Evolutionary conservation across 2,113 vertebrate species (phyloP), one percentile per base, ranked within the genome.

Genomic region (Chaenocephalus aceratus): DNA sequence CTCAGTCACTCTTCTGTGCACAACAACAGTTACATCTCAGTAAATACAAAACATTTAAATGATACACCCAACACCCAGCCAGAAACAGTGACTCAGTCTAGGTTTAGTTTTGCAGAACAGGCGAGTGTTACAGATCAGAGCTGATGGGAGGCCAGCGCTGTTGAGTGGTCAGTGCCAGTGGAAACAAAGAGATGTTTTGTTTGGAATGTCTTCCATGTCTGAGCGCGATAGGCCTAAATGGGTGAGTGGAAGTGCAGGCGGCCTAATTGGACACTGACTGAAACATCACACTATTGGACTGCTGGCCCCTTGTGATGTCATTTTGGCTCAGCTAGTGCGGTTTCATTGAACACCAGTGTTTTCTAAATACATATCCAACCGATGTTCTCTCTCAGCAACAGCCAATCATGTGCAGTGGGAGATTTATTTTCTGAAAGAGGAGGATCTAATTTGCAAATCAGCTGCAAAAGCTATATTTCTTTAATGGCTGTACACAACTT

Each of bases 101-200:
- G 75, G 79, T 85, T 82, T 61, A 86, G 78, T 75, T 85, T 84
- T 66, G 57, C 58, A 78, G 46, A 83, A 72, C 48, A 52, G 52
- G 54, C 11, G 44, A 77, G 71, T 80, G 77, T 74, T 79, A 45
- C 64, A 85, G 73, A 86, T 79, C 85, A 85, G 78, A 82, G 82
- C 80, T 84, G 86, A 86, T 70, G 81, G 87, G 89, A 83, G 75
- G 60, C 84, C 79, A 77, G 85, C 18, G 10, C 69, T 60, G 49
- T 41, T 51, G 63, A 72, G 68, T 54, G 74, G 68, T 54, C 79
- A 44, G 62, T 84, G 87, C 88, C 91, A 92, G 91, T 79, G 87
- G 87, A 93, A 94, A 94, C 89, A 94, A 83, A 89, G 81, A 83
- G 61, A 82, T 92, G 88, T 89, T 91, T 87, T 88, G 85, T 86